Evolutionary conservation across 2,113 vertebrate species (phyloP).

Genomic region (Chauna torquata): DNA sequence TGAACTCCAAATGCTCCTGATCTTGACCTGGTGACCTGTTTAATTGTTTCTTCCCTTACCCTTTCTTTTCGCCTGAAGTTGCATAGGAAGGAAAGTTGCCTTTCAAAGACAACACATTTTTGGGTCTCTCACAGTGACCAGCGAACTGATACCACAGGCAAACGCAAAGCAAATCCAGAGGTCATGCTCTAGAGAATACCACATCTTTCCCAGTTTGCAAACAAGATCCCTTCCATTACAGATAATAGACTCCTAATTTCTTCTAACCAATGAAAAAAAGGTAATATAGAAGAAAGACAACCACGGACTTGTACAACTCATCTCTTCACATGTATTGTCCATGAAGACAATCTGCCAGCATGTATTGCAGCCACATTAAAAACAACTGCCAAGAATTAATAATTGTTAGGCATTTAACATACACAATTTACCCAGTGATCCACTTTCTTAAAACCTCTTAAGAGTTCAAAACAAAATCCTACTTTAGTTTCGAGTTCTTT

Average conservation of each 20-base stretch:
- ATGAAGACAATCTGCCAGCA: background rate
- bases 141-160: background rate
- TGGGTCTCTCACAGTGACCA: background rate
- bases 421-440: background rate
- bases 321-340: background rate
- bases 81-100: background rate
- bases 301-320: background rate
- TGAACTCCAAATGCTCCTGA: slow-evolving; percentile 30
- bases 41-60: background rate
- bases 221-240: background rate
- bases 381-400: background rate
- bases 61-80: background rate
- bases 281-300: background rate
- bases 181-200: background rate
- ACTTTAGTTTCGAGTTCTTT: background rate
- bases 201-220: background rate
- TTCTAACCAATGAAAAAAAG: background rate
- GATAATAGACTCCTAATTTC: background rate
- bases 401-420: background rate
- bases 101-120: background rate
- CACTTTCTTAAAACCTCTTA: background rate
- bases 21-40: slow-evolving; percentile 8
- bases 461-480: background rate
- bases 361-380: background rate
- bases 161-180: background rate